Base-by-base conservation (phyloP, 2,888 invertebrate species). In the Micoletzkya japonica region DNA sequence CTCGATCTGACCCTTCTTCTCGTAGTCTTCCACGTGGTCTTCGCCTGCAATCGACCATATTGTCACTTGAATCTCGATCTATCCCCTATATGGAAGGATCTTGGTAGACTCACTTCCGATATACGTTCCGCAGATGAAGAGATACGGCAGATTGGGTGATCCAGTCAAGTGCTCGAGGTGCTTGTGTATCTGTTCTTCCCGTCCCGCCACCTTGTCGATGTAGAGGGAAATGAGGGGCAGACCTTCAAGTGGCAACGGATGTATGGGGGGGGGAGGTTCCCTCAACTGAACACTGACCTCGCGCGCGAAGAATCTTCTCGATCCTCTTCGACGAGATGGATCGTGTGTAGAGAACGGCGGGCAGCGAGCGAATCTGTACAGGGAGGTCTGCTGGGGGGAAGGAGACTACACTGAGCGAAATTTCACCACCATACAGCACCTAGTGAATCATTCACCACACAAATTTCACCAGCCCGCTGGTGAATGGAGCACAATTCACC, bases 71-170 rank as follows among this genome's bases (percentile, higher is more conserved):
- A n/a, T n/a, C n/a, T n/a, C n/a, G n/a, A n/a, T n/a, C n/a, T n/a
- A n/a, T n/a, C n/a, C n/a, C n/a, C 6, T 57, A 37, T 52, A 26
- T n/a, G n/a, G n/a, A n/a, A n/a, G n/a, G n/a, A n/a, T n/a, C n/a
- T n/a, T n/a, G n/a, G 10, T 36, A n/a, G n/a, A 73, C 81, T 71
- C 34, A 82, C 83, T 82, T 76, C 84, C 84, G 52, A 84, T 84
- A 66, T 83, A 84, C 14, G 84, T 84, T 54, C 84, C 84, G 72
- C 84, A 84, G 73, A 84, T 85, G 72, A 84, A 84, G 14, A 84
- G 72, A 37, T 85, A 85, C 34, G 84, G 84, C 54, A 85, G 44
- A 49, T 81, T 82, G 28, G 81, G 78, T 69, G 82, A 82, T 4
- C 82, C 84, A 14, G 84, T 84, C 69, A 84, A 72, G 59, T 84